Evolutionary conservation across 2,113 vertebrate genomes (phyloP), one percentile per base, ranked within the genome.

Genomic region (Apeltes quadracus): DNA sequence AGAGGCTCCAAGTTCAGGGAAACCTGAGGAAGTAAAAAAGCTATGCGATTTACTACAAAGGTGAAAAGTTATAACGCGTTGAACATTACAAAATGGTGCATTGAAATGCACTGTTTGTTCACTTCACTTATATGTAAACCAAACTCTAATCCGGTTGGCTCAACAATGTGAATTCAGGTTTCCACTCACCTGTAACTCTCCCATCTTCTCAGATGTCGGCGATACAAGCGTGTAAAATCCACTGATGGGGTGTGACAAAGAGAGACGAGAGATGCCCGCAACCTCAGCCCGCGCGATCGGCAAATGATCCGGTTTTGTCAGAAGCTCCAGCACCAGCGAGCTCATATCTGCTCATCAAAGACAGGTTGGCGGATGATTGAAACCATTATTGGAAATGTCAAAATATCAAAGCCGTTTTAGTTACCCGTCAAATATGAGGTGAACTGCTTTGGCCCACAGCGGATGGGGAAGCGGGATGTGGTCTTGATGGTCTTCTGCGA

Each of bases 391-490:
- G 9, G 1, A 51, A 69, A 61, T 18, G 38, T 20, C 73, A 65
- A n/a, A 14, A 27, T 32, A 63, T 61, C 11, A 44, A 3, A 39
- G 3, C 22, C 0, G 18, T 46, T 10, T 51, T n/a, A 22, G 6
- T 56, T 90, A 99, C 97, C 97, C 94, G 94, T 94, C 34, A 99
- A 86, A 72, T 98, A 99, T 0, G 96, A 96, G 20, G 94, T 90
- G 54, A 99, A 95, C 77, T 98, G 97, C 84, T 96, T 94, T 9
- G 95, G 94, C 44, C 97, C 95, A 77, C 97, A 98, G 64, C 95
- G 95, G 34, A 98, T 90, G 22, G 96, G 86, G 55, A 96, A 99
- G 46, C 94, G 95, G 41, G 93, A 88, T 3, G 94, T 96, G 56
- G 92, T 95, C 79, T 93, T 94, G 3, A 95, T 84, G 11, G 79